phyloP scores from a whole-genome alignment of 2,113 vertebrate genomes.

The Nesospiza acunhae region DNA sequence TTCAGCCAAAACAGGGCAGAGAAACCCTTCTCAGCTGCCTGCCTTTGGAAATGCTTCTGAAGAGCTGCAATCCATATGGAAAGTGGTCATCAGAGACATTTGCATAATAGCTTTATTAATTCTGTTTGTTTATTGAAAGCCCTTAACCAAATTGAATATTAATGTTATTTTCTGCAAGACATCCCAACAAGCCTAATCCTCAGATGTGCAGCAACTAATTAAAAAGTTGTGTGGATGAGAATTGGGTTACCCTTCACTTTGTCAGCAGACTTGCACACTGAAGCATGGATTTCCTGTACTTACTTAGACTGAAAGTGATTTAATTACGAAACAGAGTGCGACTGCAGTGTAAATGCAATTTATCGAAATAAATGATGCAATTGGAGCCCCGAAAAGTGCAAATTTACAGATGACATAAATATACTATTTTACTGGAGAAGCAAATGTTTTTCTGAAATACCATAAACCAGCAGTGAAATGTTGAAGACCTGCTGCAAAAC shows the following conservation, averaged over 20 bases:
- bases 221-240: conserved; percentile 34
- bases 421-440: neutral
- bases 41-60: neutral
- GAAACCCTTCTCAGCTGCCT: neutral
- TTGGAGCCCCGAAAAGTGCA: neutral
- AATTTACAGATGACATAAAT: neutral
- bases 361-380: neutral
- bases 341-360: neutral
- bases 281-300: conserved; percentile 41
- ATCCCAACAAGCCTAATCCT: conserved; percentile 48
- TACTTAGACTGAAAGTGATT: neutral
- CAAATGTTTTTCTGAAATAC: neutral
- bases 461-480: neutral
- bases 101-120: conserved; percentile 57
- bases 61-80: neutral
- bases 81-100: conserved; percentile 43
- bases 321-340: conserved; percentile 14
- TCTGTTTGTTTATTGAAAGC: conserved; percentile 47
- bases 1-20: neutral
- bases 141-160: conserved; percentile 56
- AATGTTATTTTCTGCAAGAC: conserved; percentile 61
- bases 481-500: conserved; percentile 2
- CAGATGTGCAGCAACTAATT: conserved; percentile 57
- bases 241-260: conserved; percentile 41
- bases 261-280: conserved; percentile 25